A percentile compares a stretch with the other conserved stretches of the same genome.
phyloP scores from a whole-genome alignment of 2,888 invertebrate genomes.

The Ornithoptera alexandrae region DNA sequence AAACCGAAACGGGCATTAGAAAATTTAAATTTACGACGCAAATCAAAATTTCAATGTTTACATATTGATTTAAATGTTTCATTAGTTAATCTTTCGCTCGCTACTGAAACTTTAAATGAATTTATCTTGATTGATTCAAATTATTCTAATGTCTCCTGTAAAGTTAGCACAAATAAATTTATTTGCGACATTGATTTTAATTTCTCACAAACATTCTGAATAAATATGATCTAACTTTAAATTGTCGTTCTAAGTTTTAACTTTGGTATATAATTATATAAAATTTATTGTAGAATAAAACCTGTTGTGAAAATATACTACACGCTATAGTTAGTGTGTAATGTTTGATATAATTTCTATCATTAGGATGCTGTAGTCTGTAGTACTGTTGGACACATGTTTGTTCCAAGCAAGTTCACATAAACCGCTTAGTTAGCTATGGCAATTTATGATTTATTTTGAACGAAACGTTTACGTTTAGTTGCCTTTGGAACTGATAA shows the following conservation, averaged over 20 bases:
- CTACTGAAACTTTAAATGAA: slow-evolving; percentile 69
- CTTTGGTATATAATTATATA: background rate
- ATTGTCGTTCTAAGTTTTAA: background rate
- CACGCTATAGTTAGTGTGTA: too few relatives aligned
- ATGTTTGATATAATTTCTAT: background rate
- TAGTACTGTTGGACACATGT: too few relatives aligned
- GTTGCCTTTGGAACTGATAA: too few relatives aligned
- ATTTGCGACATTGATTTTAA: background rate
- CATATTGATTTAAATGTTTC: slow-evolving; percentile 69
- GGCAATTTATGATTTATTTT: too few relatives aligned
- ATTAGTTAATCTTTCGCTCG: slow-evolving; percentile 32
- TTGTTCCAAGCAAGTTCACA: too few relatives aligned
- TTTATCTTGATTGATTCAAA: slow-evolving; percentile 63
- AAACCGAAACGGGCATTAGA: slow-evolving; percentile 60
- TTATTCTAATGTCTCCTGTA: slow-evolving; percentile 71
- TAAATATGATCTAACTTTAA: background rate
- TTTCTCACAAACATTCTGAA: background rate
- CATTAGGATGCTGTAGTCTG: too few relatives aligned
- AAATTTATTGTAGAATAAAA: background rate
- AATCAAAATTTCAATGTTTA: slow-evolving; percentile 63
- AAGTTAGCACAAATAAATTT: slow-evolving; percentile 51
- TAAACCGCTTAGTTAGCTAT: too few relatives aligned
- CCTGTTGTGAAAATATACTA: background rate
- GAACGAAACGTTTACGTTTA: too few relatives aligned
- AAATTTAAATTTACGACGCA: slow-evolving; percentile 69